These are phyloP conservation scores for Meliscaeva auricollis DNA, from an alignment of 2,888 invertebrate species.

Conservation along the genomic window DNA sequence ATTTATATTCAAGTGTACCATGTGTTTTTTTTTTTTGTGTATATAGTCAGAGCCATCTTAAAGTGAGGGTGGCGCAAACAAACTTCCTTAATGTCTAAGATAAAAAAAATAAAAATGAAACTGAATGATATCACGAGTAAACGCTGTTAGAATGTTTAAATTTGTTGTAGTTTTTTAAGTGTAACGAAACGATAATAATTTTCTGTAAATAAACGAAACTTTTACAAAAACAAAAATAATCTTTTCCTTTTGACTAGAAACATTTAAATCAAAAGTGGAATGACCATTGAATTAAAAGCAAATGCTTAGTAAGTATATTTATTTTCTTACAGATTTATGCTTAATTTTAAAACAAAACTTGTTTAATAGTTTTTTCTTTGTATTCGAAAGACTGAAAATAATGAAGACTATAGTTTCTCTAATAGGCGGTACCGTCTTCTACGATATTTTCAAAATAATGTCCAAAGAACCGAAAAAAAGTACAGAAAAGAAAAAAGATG, in stretches of 20 bases:
- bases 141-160: conserved; percentile 72
- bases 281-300: no score
- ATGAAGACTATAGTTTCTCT: no score
- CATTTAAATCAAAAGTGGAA: no score
- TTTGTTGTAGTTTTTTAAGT: conserved; percentile 67
- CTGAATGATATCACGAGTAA: conserved; percentile 52
- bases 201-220: conserved; percentile 69
- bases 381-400: no score
- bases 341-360: no score
- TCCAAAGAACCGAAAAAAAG: no score
- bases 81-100: conserved; percentile 35
- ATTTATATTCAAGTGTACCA: conserved; percentile 61
- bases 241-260: neutral
- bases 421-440: no score
- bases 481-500: no score
- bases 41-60: conserved; percentile 71
- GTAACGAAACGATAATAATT: conserved; percentile 38
- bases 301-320: no score
- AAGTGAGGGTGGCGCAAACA: conserved; percentile 42
- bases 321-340: no score
- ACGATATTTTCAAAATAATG: no score
- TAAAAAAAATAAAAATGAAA: conserved; percentile 23
- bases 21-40: conserved; percentile 48
- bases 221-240: conserved; percentile 7
- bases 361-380: no score